phyloP scores from a whole-genome alignment of 2,113 vertebrate species.

The Phodopus roborovskii region DNA sequence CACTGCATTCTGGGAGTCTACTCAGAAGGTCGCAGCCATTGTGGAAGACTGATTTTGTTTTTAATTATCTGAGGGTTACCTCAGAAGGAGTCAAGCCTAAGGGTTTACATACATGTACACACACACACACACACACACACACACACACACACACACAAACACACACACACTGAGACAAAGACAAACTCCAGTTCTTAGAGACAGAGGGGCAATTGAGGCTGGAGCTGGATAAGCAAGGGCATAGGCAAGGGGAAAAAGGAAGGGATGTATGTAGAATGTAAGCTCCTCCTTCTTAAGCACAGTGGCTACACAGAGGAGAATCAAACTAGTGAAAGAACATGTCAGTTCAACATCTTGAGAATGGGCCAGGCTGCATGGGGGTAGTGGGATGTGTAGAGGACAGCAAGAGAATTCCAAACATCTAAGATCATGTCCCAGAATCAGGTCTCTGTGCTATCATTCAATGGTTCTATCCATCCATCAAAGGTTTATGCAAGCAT shows the following conservation, averaged over 20 bases:
- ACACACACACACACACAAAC: constrained; percentile 18
- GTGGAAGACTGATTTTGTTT: not conserved
- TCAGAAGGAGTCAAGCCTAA: constrained; percentile 32
- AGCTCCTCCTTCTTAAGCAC: constrained; percentile 59
- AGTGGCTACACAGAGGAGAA: constrained; percentile 51
- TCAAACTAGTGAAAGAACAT: constrained; percentile 70
- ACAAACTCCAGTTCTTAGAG: not conserved
- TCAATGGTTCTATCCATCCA: constrained; percentile 82
- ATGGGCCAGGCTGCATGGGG: not conserved
- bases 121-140: constrained; percentile 35
- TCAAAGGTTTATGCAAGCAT: constrained; percentile 83
- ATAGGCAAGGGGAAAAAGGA: not conserved
- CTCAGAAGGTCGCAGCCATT: not conserved
- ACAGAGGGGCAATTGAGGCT: not conserved
- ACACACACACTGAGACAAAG: not conserved
- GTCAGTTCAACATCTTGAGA: constrained; percentile 66
- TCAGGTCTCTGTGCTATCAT: constrained; percentile 73
- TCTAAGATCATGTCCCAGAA: constrained; percentile 84
- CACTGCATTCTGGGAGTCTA: not conserved
- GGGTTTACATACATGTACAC: not conserved
- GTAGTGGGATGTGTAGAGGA: not conserved
- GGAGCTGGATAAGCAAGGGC: not conserved
- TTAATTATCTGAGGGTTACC: not conserved
- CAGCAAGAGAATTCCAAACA: constrained; percentile 76
- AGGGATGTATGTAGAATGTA: not conserved